Conservation (phyloP, 2,113 vertebrate species). For the Reinhardtius hippoglossoides region DNA sequence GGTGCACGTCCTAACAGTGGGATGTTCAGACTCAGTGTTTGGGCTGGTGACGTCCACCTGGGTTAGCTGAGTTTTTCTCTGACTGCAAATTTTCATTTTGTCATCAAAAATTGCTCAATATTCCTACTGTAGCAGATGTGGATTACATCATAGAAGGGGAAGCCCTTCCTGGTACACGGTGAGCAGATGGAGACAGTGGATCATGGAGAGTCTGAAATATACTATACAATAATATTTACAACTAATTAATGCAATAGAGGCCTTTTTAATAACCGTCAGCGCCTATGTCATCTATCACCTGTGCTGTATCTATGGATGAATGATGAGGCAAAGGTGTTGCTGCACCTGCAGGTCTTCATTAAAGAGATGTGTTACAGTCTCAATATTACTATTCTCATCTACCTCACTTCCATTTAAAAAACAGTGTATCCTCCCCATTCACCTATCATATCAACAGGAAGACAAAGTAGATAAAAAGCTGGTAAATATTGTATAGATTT, state of each 20-base stretch:
- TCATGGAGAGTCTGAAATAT: conserved; percentile 8
- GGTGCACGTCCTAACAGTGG: conserved; percentile 23
- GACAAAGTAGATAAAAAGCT: too few relatives aligned
- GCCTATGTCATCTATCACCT: too few relatives aligned
- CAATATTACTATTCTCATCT: neutral
- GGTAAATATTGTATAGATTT: neutral
- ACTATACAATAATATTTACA: neutral
- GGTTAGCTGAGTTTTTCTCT: neutral
- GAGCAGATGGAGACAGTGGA: conserved; percentile 9
- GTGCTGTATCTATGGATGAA: neutral
- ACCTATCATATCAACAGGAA: too few relatives aligned
- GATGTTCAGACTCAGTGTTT: conserved; percentile 17
- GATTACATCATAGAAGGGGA: conserved; percentile 19
- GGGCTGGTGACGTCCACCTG: neutral
- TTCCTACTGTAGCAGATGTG: conserved; percentile 13
- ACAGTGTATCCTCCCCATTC: too few relatives aligned
- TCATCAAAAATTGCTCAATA: neutral
- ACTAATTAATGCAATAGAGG: neutral
- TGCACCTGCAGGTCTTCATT: neutral
- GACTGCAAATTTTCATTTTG: neutral
- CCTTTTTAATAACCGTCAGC: neutral
- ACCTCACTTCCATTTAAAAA: neutral
- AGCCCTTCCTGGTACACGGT: conserved; percentile 6
- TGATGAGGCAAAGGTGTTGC: neutral
- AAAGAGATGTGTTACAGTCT: too few relatives aligned